Conservation (phyloP, 2,888 invertebrate genomes). For the Epinotia nisella region DNA sequence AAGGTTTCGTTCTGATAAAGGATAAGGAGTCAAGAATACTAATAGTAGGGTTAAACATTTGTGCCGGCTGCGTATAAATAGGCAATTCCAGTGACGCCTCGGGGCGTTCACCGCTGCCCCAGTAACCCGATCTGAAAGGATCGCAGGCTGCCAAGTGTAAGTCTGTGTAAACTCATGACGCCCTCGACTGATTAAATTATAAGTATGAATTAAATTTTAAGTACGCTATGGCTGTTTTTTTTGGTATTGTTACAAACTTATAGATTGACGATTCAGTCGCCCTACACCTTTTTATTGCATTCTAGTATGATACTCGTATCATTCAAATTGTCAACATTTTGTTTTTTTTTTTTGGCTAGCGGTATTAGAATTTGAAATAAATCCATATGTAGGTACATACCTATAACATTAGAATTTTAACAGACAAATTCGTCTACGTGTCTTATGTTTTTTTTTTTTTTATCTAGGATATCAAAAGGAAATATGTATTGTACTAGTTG, state of each 20-base stretch:
- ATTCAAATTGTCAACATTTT: too few species aligned
- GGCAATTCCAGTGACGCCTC: slow-evolving; percentile 49
- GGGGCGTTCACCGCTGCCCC: slow-evolving; percentile 64
- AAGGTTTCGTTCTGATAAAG: slow-evolving; percentile 20
- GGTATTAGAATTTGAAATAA: background rate
- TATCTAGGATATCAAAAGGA: too few species aligned
- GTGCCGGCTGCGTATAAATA: slow-evolving; percentile 30
- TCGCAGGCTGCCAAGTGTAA: slow-evolving; percentile 25
- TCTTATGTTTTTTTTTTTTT: too few species aligned
- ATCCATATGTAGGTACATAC: too few species aligned
- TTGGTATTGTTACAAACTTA: too few species aligned
- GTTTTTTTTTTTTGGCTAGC: background rate
- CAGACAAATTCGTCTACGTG: too few species aligned
- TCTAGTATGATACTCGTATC: too few species aligned
- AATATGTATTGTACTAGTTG: too few species aligned
- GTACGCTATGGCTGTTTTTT: too few species aligned
- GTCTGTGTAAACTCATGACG: slow-evolving; percentile 9
- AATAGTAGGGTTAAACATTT: slow-evolving; percentile 26
- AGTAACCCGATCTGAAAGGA: slow-evolving; percentile 47
- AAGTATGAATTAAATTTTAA: background rate
- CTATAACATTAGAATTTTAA: too few species aligned
- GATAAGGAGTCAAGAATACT: slow-evolving; percentile 27
- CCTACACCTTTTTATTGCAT: too few species aligned
- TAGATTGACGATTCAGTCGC: too few species aligned
- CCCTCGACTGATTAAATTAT: slow-evolving; percentile 6